These are phyloP conservation scores for Rallus limicola DNA, from an alignment of 2,113 vertebrate species.

Conservation along the genomic window DNA sequence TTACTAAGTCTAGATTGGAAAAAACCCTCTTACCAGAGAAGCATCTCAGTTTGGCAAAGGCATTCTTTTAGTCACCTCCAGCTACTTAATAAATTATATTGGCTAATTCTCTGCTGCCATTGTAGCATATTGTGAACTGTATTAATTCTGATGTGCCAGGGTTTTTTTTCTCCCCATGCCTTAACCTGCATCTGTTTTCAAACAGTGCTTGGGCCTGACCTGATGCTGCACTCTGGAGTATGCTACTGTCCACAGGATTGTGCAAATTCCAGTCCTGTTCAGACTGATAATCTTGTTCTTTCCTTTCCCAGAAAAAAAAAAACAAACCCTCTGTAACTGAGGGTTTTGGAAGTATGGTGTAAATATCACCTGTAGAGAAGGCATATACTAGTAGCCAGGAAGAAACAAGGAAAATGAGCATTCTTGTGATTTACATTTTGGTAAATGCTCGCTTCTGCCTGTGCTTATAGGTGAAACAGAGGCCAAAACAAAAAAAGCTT, in stretches of 20 bases:
- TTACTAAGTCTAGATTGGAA: neutral
- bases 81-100: neutral
- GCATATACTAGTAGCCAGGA: neutral
- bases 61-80: neutral
- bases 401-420: neutral
- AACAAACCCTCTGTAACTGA: neutral
- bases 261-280: neutral
- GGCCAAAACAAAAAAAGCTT: neutral
- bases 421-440: neutral
- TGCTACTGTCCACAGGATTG: too few relatives aligned
- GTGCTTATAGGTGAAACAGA: neutral
- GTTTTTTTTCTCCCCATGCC: neutral
- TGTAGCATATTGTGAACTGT: neutral
- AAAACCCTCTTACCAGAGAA: neutral
- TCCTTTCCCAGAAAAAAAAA: neutral
- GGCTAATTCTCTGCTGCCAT: neutral
- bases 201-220: neutral
- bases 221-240: rapidly evolving
- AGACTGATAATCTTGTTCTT: neutral
- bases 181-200: neutral
- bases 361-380: neutral
- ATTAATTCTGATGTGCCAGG: neutral
- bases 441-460: neutral
- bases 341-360: neutral
- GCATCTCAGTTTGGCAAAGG: neutral